These are phyloP conservation scores for Sinella curviseta DNA, from an alignment of 1,140 invertebrate species.

Conservation along the genomic window DNA sequence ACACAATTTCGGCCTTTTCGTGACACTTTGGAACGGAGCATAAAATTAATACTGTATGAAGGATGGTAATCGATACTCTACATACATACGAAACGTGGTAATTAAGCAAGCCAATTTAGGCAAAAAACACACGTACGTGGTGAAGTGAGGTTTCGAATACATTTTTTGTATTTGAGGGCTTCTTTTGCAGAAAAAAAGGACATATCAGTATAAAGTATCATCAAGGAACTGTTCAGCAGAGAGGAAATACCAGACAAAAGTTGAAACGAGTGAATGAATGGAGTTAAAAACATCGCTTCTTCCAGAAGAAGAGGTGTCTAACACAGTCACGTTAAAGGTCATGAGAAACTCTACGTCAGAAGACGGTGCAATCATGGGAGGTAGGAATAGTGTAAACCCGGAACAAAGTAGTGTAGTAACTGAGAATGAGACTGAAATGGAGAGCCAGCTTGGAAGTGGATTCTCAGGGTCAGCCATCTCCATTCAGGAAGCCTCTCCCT, in stretches of 20 bases:
- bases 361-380: not conserved
- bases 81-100: not conserved
- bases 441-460: slow-evolving; percentile 12
- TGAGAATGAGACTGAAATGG: slow-evolving; percentile 14
- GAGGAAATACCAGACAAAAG: too few relatives aligned
- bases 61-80: not conserved
- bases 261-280: not conserved
- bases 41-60: not conserved
- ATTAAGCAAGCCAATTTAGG: not conserved
- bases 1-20: not conserved
- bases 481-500: slow-evolving; percentile 1
- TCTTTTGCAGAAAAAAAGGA: too few relatives aligned
- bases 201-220: too few relatives aligned
- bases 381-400: slow-evolving; percentile 18
- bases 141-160: not conserved
- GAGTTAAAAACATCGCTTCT: not conserved
- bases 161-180: not conserved
- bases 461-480: slow-evolving; percentile 18
- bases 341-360: not conserved
- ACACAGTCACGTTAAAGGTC: not conserved
- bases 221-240: too few relatives aligned
- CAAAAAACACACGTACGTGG: not conserved
- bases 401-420: slow-evolving; percentile 14
- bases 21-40: not conserved
- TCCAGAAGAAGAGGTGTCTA: not conserved